These are phyloP conservation scores for Apoda limacodes DNA, from an alignment of 2,888 invertebrate genomes.

Conservation along the genomic window DNA sequence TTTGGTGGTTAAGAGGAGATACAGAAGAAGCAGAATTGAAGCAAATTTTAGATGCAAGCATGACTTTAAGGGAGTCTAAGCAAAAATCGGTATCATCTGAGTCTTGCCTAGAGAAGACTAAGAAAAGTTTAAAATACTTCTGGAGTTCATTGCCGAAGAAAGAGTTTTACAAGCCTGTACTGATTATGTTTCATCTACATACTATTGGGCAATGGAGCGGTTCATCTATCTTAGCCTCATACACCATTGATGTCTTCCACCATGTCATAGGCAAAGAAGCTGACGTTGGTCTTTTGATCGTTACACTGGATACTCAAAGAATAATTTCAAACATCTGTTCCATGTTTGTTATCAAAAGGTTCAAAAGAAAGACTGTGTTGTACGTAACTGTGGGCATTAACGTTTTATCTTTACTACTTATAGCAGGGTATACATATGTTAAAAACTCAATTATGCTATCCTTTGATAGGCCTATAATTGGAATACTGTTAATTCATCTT, in stretches of 20 bases:
- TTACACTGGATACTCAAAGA: conserved; percentile 21
- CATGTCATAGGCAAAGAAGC: conserved; percentile 18
- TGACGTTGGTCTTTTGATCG: conserved; percentile 18
- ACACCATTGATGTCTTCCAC: conserved; percentile 20
- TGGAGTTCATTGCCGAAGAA: conserved; percentile 19
- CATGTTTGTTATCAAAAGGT: conserved; percentile 21
- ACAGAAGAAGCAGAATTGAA: conserved; percentile 38
- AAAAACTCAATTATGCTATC: conserved; percentile 6
- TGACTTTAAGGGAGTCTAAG: conserved; percentile 10
- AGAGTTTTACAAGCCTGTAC: conserved; percentile 27
- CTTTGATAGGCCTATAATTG: conserved; percentile 14
- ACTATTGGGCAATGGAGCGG: conserved; percentile 25
- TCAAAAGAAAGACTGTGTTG: conserved; percentile 12
- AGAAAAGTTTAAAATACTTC: conserved; percentile 9
- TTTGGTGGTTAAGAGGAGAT: conserved; percentile 53
- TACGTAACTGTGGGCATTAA: conserved; percentile 8
- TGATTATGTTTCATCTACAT: conserved; percentile 27
- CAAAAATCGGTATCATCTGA: conserved; percentile 3
- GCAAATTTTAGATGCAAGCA: conserved; percentile 21
- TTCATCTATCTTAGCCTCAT: conserved; percentile 24
- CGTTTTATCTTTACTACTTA: conserved; percentile 4
- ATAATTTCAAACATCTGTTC: conserved; percentile 22
- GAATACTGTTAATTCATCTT: conserved; percentile 18
- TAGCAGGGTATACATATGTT: conserved; percentile 14
- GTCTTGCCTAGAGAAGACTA: not conserved